Conservation (phyloP, 1,140 invertebrate species). For the Pissodes strobi region DNA sequence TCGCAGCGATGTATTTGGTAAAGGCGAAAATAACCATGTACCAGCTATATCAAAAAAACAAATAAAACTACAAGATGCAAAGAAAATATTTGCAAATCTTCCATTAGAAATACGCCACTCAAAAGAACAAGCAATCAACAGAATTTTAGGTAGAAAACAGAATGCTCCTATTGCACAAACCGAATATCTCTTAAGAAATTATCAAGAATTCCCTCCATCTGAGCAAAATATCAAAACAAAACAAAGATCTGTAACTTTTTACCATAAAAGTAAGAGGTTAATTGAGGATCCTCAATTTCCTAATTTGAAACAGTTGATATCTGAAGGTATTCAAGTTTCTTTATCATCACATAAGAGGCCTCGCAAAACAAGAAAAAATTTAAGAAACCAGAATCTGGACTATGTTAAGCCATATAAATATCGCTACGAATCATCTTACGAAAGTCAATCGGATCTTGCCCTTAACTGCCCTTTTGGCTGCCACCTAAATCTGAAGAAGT, state of each 20-base stretch:
- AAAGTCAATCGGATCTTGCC: conserved; percentile 7
- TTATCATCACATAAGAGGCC: neutral
- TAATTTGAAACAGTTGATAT: neutral
- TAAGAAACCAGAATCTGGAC: neutral
- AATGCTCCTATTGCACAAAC: neutral
- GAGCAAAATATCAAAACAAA: neutral
- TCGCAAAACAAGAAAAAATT: neutral
- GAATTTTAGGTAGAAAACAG: neutral
- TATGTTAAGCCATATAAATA: conserved; percentile 8
- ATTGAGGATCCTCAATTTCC: neutral
- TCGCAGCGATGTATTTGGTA: too few relatives aligned
- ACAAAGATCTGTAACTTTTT: too few relatives aligned
- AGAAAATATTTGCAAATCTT: neutral
- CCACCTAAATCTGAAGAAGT: conserved; percentile 6
- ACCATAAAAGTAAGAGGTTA: neutral
- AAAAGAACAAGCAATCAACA: neutral
- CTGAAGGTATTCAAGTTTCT: conserved; percentile 11
- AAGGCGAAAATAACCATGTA: too few relatives aligned
- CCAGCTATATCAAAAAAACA: too few relatives aligned
- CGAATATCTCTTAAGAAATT: neutral
- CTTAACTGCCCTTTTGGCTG: conserved; percentile 11
- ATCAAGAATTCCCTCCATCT: neutral
- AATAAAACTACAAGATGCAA: too few relatives aligned
- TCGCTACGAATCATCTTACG: neutral
- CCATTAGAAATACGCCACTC: neutral